A percentile compares a stretch with the other conserved stretches of the same genome.
Evolutionary conservation across 1,140 invertebrate genomes (phyloP).

Genomic region (Monochamus saltuarius): DNA sequence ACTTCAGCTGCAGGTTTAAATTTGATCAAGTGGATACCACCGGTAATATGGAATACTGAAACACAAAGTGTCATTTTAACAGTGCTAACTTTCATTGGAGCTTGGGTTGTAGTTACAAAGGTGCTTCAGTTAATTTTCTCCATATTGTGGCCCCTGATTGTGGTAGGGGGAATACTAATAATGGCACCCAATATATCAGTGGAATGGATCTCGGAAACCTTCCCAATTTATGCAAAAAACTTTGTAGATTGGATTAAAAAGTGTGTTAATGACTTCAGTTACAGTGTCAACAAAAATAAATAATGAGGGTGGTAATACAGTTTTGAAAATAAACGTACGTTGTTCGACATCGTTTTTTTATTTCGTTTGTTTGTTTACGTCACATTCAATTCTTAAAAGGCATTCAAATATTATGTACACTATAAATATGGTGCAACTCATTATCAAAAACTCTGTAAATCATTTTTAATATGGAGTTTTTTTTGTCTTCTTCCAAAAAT

Average conservation of each 20-base stretch:
- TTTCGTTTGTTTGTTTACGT: no score
- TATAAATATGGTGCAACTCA: no score
- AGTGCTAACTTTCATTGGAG: conserved; percentile 13
- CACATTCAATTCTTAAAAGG: no score
- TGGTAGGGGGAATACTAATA: conserved; percentile 8
- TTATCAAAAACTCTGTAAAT: no score
- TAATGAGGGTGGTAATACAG: no score
- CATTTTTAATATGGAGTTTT: no score
- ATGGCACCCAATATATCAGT: conserved; percentile 12
- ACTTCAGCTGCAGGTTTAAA: no score
- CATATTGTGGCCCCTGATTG: conserved; percentile 13
- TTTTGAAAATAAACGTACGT: neutral
- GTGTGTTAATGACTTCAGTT: no score
- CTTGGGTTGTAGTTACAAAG: conserved; percentile 10
- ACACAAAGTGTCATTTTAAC: conserved; percentile 2
- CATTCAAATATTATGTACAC: no score
- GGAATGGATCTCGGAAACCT: conserved; percentile 13
- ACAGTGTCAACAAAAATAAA: neutral
- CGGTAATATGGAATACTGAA: neutral
- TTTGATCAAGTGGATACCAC: no score
- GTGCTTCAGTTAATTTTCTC: conserved; percentile 12
- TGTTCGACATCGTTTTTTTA: neutral
- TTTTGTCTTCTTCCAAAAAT: no score
- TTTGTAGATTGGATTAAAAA: conserved; percentile 5
- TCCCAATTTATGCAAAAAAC: neutral